Percentiles rank a stretch among this genome's conserved stretches.
phyloP scores from a whole-genome alignment of 35 echinoderm and acorn worm genomes.

The Lytechinus variegatus region DNA sequence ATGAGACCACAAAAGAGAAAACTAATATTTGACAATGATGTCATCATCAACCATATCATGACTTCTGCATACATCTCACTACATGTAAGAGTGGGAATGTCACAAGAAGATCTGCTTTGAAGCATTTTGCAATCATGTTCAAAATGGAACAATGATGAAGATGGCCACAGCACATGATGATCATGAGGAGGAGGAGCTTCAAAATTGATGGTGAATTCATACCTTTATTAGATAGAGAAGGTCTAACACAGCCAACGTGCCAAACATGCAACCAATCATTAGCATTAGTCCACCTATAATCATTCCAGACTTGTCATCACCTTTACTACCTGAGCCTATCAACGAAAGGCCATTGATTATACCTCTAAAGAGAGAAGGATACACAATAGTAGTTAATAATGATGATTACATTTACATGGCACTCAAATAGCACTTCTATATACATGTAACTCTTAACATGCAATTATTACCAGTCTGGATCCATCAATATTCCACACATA shows the following conservation, averaged over 20 bases:
- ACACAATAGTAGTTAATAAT: not conserved
- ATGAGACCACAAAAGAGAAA: too few species aligned
- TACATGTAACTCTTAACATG: too few species aligned
- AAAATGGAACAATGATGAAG: not conserved
- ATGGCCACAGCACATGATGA: not conserved
- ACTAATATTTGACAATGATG: too few species aligned
- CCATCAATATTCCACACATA: too few species aligned
- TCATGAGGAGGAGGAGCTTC: not conserved
- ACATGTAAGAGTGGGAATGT: too few species aligned
- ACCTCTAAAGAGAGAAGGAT: slow-evolving; percentile 55
- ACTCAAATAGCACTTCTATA: too few species aligned
- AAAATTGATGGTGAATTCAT: not conserved
- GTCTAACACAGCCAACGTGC: slow-evolving; percentile 44
- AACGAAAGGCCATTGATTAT: slow-evolving; percentile 60
- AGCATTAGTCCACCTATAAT: slow-evolving; percentile 68
- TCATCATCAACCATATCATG: too few species aligned
- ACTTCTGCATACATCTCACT: too few species aligned
- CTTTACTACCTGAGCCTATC: not conserved
- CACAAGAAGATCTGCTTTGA: too few species aligned
- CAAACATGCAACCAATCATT: slow-evolving; percentile 54
- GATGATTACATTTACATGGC: too few species aligned
- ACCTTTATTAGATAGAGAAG: slow-evolving; percentile 66
- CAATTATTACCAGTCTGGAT: too few species aligned
- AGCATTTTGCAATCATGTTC: too few species aligned
- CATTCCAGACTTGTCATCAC: not conserved